These are phyloP conservation scores for Monopis laevigella DNA, from an alignment of 2,888 invertebrate species.

Conservation along the genomic window DNA sequence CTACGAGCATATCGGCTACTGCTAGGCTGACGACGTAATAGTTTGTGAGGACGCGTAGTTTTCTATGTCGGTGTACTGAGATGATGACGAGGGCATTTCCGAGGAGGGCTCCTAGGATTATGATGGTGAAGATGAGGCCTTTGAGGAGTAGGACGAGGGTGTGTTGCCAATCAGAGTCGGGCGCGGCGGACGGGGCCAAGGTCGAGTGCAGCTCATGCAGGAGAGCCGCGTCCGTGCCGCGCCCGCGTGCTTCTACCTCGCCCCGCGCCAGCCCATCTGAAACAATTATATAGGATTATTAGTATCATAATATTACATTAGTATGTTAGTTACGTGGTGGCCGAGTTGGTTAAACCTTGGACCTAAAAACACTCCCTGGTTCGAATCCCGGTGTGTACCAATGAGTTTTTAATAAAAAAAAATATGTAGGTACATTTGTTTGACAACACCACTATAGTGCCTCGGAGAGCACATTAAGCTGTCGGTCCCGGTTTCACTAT, in stretches of 20 bases:
- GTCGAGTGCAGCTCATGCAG: constrained; percentile 54
- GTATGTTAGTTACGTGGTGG: not conserved
- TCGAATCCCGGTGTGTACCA: no score
- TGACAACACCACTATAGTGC: no score
- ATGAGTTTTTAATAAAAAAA: no score
- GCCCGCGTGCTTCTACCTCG: constrained; percentile 60
- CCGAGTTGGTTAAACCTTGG: no score
- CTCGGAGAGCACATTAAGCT: no score
- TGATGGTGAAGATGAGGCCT: constrained; percentile 82
- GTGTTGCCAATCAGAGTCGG: constrained; percentile 48
- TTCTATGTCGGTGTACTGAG: constrained; percentile 81
- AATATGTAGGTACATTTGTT: no score
- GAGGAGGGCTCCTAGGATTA: constrained; percentile 88
- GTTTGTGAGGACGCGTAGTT: constrained; percentile 89
- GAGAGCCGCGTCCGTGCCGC: constrained; percentile 59
- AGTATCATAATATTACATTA: not conserved
- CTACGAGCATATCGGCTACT: constrained; percentile 93
- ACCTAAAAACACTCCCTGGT: no score
- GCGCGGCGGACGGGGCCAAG: constrained; percentile 59
- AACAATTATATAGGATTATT: constrained; percentile 3
- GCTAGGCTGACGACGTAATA: constrained; percentile 96
- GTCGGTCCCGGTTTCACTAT: no score
- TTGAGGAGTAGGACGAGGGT: constrained; percentile 72
- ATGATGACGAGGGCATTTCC: constrained; percentile 93
- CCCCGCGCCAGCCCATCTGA: constrained; percentile 49